Evolutionary conservation across 2,113 vertebrate genomes (phyloP).

Genomic region (Ctenodactylus gundi): DNA sequence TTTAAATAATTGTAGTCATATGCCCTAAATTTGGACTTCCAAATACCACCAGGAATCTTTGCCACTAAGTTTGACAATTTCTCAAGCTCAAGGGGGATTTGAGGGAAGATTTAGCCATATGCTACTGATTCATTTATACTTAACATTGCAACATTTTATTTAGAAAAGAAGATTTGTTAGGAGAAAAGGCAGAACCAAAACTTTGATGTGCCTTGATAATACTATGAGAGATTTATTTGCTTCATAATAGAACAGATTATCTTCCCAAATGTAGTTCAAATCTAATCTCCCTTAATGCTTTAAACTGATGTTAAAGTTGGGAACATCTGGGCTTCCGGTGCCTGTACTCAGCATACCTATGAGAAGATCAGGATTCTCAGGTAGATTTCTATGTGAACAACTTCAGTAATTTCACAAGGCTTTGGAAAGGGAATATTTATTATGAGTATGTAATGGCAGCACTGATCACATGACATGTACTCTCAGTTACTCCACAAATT

Average conservation of each 20-base stretch:
- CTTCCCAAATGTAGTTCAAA: constrained; percentile 56
- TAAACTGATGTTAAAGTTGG: background rate
- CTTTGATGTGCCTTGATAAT: constrained; percentile 47
- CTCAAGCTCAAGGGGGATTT: constrained; percentile 52
- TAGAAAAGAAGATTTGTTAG: constrained; percentile 48
- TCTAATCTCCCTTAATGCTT: constrained; percentile 55
- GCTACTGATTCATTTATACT: constrained; percentile 54
- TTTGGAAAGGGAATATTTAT: background rate
- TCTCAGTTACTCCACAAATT: background rate
- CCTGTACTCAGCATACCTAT: background rate
- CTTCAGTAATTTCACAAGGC: background rate
- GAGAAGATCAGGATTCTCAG: background rate
- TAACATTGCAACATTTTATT: constrained; percentile 62
- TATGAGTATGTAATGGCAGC: background rate
- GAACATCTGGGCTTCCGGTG: constrained; percentile 40
- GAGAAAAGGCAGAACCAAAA: background rate
- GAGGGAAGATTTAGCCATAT: constrained; percentile 66
- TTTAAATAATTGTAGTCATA: constrained; percentile 12
- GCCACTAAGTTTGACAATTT: constrained; percentile 60
- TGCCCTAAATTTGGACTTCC: constrained; percentile 46
- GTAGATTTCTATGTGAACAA: background rate
- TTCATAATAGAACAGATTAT: constrained; percentile 59
- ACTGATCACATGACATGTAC: background rate
- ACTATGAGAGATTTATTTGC: constrained; percentile 56
- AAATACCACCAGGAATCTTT: constrained; percentile 59